These are phyloP conservation scores for Gymnoscelis rufifasciata DNA, from an alignment of 2,888 invertebrate species.

Conservation along the genomic window DNA sequence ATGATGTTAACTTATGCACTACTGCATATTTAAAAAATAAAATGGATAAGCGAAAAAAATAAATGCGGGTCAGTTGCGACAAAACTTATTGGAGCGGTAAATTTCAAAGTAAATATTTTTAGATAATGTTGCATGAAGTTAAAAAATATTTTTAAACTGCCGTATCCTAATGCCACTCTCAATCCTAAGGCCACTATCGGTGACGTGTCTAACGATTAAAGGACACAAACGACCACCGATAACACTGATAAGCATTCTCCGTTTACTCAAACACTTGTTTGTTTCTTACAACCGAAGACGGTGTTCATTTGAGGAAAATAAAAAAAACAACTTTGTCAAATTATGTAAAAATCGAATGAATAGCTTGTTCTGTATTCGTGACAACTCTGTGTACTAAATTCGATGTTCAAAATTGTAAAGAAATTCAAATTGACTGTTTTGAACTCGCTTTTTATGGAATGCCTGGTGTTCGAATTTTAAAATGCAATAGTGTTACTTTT, in stretches of 20 bases:
- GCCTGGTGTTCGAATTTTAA: conserved; percentile 9
- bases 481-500: neutral
- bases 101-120: too few species aligned
- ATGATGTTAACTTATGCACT: neutral
- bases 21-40: too few species aligned
- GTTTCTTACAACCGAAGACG: conserved; percentile 49
- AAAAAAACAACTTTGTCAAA: neutral
- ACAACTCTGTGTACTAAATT: neutral
- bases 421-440: neutral
- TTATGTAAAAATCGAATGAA: neutral
- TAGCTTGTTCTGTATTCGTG: too few species aligned
- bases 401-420: conserved; percentile 4
- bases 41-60: too few species aligned
- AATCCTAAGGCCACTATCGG: conserved; percentile 55
- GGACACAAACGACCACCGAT: conserved; percentile 71
- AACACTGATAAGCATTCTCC: conserved; percentile 72
- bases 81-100: too few species aligned
- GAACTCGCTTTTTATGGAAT: neutral
- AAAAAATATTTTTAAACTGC: conserved; percentile 23
- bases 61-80: too few species aligned
- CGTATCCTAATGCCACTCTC: conserved; percentile 47
- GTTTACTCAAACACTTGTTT: conserved; percentile 61
- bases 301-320: conserved; percentile 13
- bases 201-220: conserved; percentile 70
- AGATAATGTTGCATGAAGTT: too few species aligned